Conservation (phyloP, 2,888 invertebrate species). For the Linnaemya tessellans region DNA sequence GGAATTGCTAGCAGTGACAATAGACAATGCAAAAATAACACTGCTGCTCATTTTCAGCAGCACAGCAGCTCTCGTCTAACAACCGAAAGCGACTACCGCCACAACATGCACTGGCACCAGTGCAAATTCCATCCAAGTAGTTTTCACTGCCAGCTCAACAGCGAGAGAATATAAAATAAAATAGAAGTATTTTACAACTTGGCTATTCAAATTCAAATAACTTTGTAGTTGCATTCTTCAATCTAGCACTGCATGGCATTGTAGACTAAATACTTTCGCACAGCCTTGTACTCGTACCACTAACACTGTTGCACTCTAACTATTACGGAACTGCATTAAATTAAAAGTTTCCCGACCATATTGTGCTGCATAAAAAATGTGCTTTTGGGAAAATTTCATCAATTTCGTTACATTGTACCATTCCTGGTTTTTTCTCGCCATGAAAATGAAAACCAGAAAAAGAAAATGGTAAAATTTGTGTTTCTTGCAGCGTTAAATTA, state of each 20-base stretch:
- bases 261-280: constrained; percentile 13
- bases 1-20: constrained; percentile 74
- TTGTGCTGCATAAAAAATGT: constrained; percentile 52
- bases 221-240: constrained; percentile 43
- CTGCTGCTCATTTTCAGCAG: constrained; percentile 1
- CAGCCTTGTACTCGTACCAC: neutral
- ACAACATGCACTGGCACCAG: constrained; percentile 29
- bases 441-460: constrained; percentile 18
- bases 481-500: constrained; percentile 68
- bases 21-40: constrained; percentile 30
- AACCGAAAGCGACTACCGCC: constrained; percentile 25
- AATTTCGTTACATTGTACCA: constrained; percentile 48
- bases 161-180: constrained; percentile 33
- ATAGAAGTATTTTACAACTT: constrained; percentile 63
- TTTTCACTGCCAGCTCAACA: constrained; percentile 34
- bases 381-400: constrained; percentile 56
- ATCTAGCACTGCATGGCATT: constrained; percentile 14
- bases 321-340: constrained; percentile 44
- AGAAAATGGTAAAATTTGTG: constrained; percentile 30
- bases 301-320: constrained; percentile 17
- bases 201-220: constrained; percentile 66
- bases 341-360: constrained; percentile 51
- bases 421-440: neutral
- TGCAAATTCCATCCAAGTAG: constrained; percentile 42
- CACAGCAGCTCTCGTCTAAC: constrained; percentile 24